phyloP scores from a whole-genome alignment of 2,888 invertebrate species.

The Oscheius sp. region DNA sequence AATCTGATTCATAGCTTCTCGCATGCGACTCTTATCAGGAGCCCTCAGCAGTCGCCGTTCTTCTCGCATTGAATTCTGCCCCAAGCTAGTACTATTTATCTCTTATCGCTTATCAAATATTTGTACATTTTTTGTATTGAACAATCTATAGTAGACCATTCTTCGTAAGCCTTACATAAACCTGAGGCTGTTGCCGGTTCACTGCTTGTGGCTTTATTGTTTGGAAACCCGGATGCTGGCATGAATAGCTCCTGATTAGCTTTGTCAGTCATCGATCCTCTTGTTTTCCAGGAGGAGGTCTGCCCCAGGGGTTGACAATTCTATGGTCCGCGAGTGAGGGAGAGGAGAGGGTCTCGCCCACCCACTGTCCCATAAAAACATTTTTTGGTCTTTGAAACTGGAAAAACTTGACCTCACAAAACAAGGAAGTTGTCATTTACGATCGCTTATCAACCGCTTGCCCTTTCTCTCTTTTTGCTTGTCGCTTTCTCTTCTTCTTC shows the following conservation, averaged over 20 bases:
- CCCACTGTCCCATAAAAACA: not conserved
- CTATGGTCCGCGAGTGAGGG: not conserved
- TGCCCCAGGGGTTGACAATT: slow-evolving; percentile 22
- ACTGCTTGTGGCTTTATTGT: slow-evolving; percentile 24
- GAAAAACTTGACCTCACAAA: not conserved
- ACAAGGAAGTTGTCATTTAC: slow-evolving; percentile 4
- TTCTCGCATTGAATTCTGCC: slow-evolving; percentile 2
- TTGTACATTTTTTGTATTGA: not conserved
- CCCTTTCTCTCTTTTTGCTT: slow-evolving; percentile 3
- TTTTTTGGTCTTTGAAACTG: too few relatives aligned
- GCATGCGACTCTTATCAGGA: slow-evolving; percentile 14
- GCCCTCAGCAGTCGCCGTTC: slow-evolving; percentile 1
- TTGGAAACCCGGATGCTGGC: slow-evolving; percentile 33
- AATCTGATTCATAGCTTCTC: slow-evolving; percentile 21
- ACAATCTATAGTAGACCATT: not conserved
- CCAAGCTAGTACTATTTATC: not conserved
- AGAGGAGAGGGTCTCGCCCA: not conserved
- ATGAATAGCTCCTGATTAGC: slow-evolving; percentile 36
- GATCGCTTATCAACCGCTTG: slow-evolving; percentile 1
- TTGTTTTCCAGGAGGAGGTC: slow-evolving; percentile 23
- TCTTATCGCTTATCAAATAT: slow-evolving; percentile 8
- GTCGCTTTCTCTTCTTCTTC: not conserved
- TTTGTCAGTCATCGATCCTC: slow-evolving; percentile 34
- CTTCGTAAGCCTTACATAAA: not conserved
- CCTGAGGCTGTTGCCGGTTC: slow-evolving; percentile 10